Evolutionary conservation across 2,888 invertebrate genomes (phyloP), one percentile per base, ranked within the genome.

Genomic region (Orgyia antiqua): DNA sequence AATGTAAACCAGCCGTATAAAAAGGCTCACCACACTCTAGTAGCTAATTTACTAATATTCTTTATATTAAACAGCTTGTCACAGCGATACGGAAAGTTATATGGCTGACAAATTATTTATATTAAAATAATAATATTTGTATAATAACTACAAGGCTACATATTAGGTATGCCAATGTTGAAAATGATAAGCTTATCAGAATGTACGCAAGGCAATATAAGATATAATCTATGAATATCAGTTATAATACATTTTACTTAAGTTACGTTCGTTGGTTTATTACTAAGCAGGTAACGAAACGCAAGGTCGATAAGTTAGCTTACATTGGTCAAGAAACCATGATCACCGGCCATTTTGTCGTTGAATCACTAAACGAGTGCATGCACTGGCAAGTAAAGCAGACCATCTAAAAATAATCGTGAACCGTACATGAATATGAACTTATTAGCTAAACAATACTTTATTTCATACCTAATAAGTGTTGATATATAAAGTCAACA

Each of bases 291-390:
- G 42, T 48, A 45, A 37, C 35, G 27, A 63, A 63, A 65, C 55
- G 58, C 62, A n/a, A n/a, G n/a, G n/a, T n/a, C n/a, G n/a, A n/a
- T n/a, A n/a, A n/a, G n/a, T n/a, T n/a, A n/a, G n/a, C n/a, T n/a
- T n/a, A 61, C 60, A 65, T 63, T 65, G 68, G 59, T 62, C 59
- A 61, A 57, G 61, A 63, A 58, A 62, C 72, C 78, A 75, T 63
- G 62, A 63, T 52, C 63, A 65, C 50, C 78, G 74, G 80, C 80
- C 80, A 82, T 82, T 75, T 82, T 83, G 80, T 77, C 63, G 66
- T 69, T 59, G 57, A 68, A 67, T 76, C 72, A 76, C 67, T 68
- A 75, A 76, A 74, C 73, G 42, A 44, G 12, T 19, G 19, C 27
- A 15, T 18, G 10, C 11, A 23, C 4, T 11, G 23, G 11, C 9